A percentile compares a stretch with the other conserved stretches of the same genome.
Conservation (phyloP, 1,140 invertebrate genomes). For the Calosoma granatense region DNA sequence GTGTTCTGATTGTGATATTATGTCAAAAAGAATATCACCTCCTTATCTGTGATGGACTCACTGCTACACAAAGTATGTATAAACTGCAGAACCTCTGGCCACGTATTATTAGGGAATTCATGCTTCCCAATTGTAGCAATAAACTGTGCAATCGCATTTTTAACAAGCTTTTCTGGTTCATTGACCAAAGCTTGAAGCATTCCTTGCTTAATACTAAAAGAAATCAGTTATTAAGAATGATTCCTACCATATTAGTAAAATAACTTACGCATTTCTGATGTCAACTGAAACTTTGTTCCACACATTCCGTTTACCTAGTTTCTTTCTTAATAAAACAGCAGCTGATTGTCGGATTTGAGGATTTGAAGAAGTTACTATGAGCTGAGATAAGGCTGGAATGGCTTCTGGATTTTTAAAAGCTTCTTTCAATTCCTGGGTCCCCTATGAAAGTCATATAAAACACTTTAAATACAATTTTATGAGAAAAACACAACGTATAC, state of each 20-base stretch:
- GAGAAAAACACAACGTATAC: neutral
- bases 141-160: constrained; percentile 52
- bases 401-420: constrained; percentile 52
- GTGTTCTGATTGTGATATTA: constrained; percentile 10
- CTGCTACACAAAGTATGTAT: constrained; percentile 46
- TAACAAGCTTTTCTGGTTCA: constrained; percentile 51
- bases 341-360: constrained; percentile 57
- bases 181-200: constrained; percentile 45
- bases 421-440: constrained; percentile 49
- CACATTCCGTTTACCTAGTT: constrained; percentile 44
- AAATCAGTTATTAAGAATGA: constrained; percentile 11
- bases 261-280: constrained; percentile 38
- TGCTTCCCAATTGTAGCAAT: constrained; percentile 60
- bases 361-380: constrained; percentile 42
- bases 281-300: constrained; percentile 48
- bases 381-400: constrained; percentile 43
- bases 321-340: constrained; percentile 50
- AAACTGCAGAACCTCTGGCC: constrained; percentile 62
- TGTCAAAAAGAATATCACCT: constrained; percentile 35
- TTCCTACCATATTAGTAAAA: constrained; percentile 10
- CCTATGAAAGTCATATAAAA: constrained; percentile 33
- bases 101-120: constrained; percentile 53
- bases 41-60: constrained; percentile 43
- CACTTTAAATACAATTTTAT: neutral
- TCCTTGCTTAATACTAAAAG: constrained; percentile 45